These are phyloP conservation scores for Colossoma macropomum DNA, from an alignment of 2,113 vertebrate species.

Conservation along the genomic window DNA sequence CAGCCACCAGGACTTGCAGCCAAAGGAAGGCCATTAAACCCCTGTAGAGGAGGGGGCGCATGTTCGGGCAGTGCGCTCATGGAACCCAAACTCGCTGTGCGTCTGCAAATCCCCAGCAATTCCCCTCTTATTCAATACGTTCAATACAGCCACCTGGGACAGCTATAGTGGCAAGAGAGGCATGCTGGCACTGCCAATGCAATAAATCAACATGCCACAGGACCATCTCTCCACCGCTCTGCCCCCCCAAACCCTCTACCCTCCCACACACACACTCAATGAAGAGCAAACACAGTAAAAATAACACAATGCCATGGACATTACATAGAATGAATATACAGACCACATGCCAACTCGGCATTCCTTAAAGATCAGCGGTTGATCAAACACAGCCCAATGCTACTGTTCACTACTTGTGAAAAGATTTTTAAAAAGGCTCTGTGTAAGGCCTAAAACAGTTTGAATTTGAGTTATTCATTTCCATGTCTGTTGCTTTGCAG, in stretches of 20 bases:
- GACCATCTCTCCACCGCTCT: not conserved
- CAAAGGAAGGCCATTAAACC: constrained; percentile 17
- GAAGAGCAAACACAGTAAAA: constrained; percentile 18
- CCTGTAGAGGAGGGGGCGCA: not conserved
- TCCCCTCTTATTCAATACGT: constrained; percentile 55
- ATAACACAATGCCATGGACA: constrained; percentile 3
- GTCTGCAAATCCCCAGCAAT: constrained; percentile 56
- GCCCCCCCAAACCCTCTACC: not conserved
- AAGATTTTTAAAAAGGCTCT: not conserved
- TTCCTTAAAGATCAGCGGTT: not conserved
- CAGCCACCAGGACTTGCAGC: not conserved
- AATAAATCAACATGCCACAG: constrained; percentile 57
- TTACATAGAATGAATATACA: not conserved
- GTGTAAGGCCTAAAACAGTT: not conserved
- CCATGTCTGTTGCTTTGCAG: not conserved
- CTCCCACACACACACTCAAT: constrained; percentile 25
- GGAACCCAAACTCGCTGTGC: constrained; percentile 40
- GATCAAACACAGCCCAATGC: not conserved
- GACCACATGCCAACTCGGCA: constrained; percentile 6
- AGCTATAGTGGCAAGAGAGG: constrained; percentile 31
- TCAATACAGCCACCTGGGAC: constrained; percentile 52
- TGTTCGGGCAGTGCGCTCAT: constrained; percentile 53
- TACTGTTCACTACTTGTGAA: not conserved
- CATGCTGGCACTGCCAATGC: constrained; percentile 50
- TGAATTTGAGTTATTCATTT: not conserved